These are phyloP conservation scores for Clytia hemisphaerica DNA, from an alignment of 30 jellyfish, hydroid and myxozoan species.

Conservation along the genomic window DNA sequence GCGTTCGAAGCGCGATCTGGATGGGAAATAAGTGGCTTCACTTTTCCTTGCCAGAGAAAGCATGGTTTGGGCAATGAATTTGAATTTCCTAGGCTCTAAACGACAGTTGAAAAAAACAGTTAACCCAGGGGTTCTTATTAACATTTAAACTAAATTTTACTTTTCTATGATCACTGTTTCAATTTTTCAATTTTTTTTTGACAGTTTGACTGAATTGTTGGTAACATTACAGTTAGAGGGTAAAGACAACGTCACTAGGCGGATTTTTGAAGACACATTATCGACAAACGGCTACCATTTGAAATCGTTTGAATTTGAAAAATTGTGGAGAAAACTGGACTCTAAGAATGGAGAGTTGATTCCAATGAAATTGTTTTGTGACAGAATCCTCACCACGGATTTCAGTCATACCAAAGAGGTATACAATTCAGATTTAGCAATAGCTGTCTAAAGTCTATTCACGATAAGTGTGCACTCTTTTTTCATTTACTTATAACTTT, in stretches of 20 bases:
- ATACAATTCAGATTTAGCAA: too few species aligned
- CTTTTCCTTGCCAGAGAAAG: too few species aligned
- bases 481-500: too few species aligned
- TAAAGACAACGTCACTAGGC: constrained; percentile 42
- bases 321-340: constrained; percentile 67
- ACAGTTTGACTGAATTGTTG: constrained; percentile 46
- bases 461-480: too few species aligned
- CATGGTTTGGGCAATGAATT: too few species aligned
- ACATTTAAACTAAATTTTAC: too few species aligned
- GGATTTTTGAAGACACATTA: constrained; percentile 54
- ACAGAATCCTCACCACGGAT: neutral
- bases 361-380: neutral
- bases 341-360: constrained; percentile 48
- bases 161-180: too few species aligned
- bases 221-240: constrained; percentile 60
- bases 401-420: neutral
- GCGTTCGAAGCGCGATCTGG: too few species aligned
- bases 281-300: constrained; percentile 41
- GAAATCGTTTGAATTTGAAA: constrained; percentile 55
- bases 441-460: too few species aligned
- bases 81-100: neutral
- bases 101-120: too few species aligned
- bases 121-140: too few species aligned
- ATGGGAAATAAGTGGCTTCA: too few species aligned
- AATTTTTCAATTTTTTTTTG: neutral